These are phyloP conservation scores for Rhyacophila evoluta DNA, from an alignment of 2,888 invertebrate species.

Conservation along the genomic window DNA sequence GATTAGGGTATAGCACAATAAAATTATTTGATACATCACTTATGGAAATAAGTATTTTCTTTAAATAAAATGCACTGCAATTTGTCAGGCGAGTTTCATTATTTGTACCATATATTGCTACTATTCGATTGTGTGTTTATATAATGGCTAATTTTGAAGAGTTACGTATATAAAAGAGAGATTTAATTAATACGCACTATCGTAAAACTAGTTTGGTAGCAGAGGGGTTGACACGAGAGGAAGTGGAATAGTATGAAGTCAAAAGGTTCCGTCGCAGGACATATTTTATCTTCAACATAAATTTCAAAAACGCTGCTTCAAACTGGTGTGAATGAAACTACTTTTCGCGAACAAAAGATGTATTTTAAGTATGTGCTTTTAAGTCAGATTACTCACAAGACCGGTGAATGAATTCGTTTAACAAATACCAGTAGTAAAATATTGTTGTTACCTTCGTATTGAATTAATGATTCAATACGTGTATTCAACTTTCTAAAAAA, in stretches of 20 bases:
- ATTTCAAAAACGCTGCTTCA: not conserved
- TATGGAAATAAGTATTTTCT: no score
- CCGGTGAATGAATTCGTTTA: not conserved
- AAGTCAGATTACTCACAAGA: not conserved
- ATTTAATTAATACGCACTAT: no score
- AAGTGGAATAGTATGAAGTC: not conserved
- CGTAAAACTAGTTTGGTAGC: no score
- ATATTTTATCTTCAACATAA: not conserved
- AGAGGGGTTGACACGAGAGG: not conserved
- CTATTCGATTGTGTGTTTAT: no score
- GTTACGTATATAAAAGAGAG: no score
- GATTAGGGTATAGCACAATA: no score
- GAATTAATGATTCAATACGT: no score
- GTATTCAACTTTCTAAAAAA: not conserved
- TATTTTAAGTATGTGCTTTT: not conserved
- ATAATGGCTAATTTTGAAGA: no score
- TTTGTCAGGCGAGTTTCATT: no score
- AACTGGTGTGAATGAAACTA: not conserved
- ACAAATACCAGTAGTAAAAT: not conserved
- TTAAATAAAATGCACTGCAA: no score
- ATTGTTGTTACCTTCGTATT: not conserved
- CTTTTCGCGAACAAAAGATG: not conserved
- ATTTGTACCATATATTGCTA: no score
- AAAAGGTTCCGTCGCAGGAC: not conserved
- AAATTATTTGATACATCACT: no score